Evolutionary conservation across 2,888 invertebrate species (phyloP).

Genomic region (Thera britannica): DNA sequence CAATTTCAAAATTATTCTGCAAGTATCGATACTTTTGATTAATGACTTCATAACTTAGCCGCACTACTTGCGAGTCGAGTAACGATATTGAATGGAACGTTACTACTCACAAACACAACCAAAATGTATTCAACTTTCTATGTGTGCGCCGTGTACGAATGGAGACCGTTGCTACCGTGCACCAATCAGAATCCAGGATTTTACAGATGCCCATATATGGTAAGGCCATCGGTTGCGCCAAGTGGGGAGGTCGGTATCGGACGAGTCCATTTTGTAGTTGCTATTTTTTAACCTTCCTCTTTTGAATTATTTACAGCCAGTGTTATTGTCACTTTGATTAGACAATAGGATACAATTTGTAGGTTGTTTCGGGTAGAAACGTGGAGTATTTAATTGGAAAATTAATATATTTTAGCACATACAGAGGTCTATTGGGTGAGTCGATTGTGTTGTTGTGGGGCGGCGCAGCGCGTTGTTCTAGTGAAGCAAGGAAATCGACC

Average conservation of each 20-base stretch:
- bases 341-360: constrained; percentile 54
- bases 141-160: constrained; percentile 65
- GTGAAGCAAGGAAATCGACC: constrained; percentile 77
- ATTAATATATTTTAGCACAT: constrained; percentile 60
- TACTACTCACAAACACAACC: constrained; percentile 56
- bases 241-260: constrained; percentile 78
- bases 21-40: constrained; percentile 31
- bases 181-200: constrained; percentile 88
- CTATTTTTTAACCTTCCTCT: constrained; percentile 42
- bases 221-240: constrained; percentile 86
- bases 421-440: constrained; percentile 71
- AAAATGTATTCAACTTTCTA: constrained; percentile 49
- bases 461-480: constrained; percentile 68
- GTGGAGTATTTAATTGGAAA: constrained; percentile 53
- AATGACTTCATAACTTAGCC: constrained; percentile 45
- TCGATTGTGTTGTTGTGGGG: constrained; percentile 65
- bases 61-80: constrained; percentile 44
- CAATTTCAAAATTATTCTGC: neutral
- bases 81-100: constrained; percentile 65
- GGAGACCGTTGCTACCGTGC: constrained; percentile 78
- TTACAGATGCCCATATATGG: constrained; percentile 94
- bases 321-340: constrained; percentile 40
- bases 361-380: constrained; percentile 55
- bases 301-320: constrained; percentile 35
- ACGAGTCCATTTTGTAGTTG: constrained; percentile 72